Evolutionary conservation across 1,140 invertebrate species (phyloP).

Genomic region (Cryptotermes secundus): DNA sequence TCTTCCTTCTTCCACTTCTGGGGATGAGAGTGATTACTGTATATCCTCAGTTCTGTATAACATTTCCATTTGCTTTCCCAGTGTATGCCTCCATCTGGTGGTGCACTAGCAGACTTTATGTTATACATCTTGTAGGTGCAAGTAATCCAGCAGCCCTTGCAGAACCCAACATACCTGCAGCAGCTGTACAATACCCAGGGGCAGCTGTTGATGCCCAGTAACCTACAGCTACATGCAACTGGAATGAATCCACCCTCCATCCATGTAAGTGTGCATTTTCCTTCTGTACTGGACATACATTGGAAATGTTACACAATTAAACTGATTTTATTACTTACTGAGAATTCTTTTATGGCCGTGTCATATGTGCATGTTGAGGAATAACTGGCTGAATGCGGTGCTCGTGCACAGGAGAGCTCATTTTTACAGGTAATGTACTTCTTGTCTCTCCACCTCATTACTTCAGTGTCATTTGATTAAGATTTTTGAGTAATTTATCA

Average conservation of each 20-base stretch:
- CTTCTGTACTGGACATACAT: not conserved
- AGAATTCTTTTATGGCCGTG: conserved; percentile 13
- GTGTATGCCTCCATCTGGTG: too few species aligned
- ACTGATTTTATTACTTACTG: not conserved
- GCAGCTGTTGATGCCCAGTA: conserved; percentile 75
- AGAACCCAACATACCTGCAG: conserved; percentile 73
- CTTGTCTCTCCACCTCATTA: not conserved
- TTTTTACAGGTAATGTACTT: conserved; percentile 18
- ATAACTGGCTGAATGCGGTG: not conserved
- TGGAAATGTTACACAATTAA: not conserved
- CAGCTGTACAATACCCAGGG: conserved; percentile 79
- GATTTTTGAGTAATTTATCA: too few species aligned
- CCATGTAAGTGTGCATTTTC: conserved; percentile 54
- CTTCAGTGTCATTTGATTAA: not conserved
- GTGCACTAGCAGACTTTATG: too few species aligned
- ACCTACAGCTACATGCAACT: conserved; percentile 69
- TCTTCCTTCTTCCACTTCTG: too few species aligned
- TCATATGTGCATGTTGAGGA: conserved; percentile 9
- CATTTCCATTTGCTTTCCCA: too few species aligned
- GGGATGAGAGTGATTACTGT: too few species aligned
- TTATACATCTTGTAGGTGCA: conserved; percentile 54
- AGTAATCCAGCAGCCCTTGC: conserved; percentile 79
- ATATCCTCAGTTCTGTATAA: too few species aligned
- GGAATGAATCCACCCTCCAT: conserved; percentile 77
- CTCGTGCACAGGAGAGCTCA: not conserved